Base-by-base conservation (phyloP, 2,113 vertebrate genomes). In the Murina feae region DNA sequence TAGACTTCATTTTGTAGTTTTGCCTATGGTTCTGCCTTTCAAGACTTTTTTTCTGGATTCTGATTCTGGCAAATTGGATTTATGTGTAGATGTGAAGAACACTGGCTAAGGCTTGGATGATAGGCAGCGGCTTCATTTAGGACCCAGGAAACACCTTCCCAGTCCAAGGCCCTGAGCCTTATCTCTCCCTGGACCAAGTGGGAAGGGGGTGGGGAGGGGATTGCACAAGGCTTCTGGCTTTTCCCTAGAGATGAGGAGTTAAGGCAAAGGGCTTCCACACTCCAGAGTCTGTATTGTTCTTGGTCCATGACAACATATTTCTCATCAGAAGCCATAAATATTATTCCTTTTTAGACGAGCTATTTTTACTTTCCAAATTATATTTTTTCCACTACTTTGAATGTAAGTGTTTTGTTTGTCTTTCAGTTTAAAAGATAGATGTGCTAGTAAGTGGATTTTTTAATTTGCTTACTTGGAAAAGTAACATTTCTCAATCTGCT, bases 21-120 rank as follows among this genome's bases (percentile, higher is more conserved):
- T 76, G 18, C 63, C 71, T 75, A 11, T 79, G 39, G 16, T 91
- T 86, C 49, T 60, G 80, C 9, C 25, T 83, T 90, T 86, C 47
- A 47, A 86, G 32, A 85, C 42, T 37, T 47, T 60, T 39, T 30
- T 68, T n/a, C 47, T 76, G 18, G 21, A 83, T 91, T 74, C 32
- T 71, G 58, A 72, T 90, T 84, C 51, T 89, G 49, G 81, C 12
- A 95, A 91, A 65, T 37, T 84, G 35, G 35, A 68, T 81, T 74
- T 90, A n/a, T 60, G 37, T 89, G 71, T 58, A 74, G 86, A 82
- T 83, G 94, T 95, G 58, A 96, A 81, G 71, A 94, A 78, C 21
- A 32, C n/a, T 81, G 68, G 28, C 47, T 68, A 42, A 39, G 60
- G 35, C 74, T 78, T 25, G 5, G 6, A 18, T 74, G 89, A 68